These are phyloP conservation scores for Mormyrus iriodes DNA, from an alignment of 2,113 vertebrate genomes.

Conservation along the genomic window DNA sequence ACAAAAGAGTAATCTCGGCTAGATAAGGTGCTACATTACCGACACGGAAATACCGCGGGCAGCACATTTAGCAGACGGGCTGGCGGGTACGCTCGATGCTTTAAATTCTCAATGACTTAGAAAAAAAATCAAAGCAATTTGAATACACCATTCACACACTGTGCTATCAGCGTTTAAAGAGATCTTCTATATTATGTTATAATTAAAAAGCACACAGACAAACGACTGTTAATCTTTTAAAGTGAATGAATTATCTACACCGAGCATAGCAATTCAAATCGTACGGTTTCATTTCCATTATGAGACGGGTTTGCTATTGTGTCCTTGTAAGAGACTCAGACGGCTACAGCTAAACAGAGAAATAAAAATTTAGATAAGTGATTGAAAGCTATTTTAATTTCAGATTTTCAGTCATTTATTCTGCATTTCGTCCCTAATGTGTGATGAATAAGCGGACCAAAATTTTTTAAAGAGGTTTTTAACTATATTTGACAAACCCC, in stretches of 20 bases:
- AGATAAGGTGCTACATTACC: constrained; percentile 1
- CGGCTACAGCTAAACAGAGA: background rate
- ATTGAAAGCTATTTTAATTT: background rate
- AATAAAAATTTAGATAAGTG: background rate
- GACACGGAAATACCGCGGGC: background rate
- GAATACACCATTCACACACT: background rate
- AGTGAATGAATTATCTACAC: background rate
- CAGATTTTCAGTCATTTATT: background rate
- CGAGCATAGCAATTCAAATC: background rate
- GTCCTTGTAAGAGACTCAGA: background rate
- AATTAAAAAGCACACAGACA: background rate
- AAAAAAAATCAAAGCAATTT: background rate
- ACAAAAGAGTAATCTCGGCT: constrained; percentile 1
- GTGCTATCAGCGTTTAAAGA: background rate
- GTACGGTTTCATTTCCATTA: background rate
- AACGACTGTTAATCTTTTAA: background rate
- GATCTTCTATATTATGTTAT: background rate
- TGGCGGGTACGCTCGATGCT: background rate
- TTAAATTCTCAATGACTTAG: background rate
- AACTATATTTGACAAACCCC: background rate
- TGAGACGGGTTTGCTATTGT: background rate
- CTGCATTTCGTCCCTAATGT: background rate
- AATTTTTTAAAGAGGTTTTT: background rate
- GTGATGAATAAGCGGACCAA: background rate
- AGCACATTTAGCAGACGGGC: constrained; percentile 9